Evolutionary conservation across 2,888 invertebrate species (phyloP).

Genomic region (Epinotia ramella): DNA sequence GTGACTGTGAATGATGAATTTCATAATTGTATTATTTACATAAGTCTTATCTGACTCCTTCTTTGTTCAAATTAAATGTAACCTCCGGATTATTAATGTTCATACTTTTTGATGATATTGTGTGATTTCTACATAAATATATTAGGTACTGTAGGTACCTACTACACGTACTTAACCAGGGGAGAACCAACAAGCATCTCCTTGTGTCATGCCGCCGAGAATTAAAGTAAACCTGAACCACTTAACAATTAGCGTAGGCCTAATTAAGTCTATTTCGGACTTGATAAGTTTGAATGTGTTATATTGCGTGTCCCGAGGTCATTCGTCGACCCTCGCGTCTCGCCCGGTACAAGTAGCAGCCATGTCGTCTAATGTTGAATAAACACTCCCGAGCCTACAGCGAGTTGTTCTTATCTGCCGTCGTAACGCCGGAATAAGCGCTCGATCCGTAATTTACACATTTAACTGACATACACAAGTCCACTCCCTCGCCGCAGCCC

Average conservation of each 20-base stretch:
- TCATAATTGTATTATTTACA: constrained; percentile 35
- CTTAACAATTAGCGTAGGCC: constrained; percentile 67
- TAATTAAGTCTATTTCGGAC: constrained; percentile 73
- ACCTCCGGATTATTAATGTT: not conserved
- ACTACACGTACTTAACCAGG: not conserved
- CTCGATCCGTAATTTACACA: constrained; percentile 48
- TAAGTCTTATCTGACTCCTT: constrained; percentile 12
- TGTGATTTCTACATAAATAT: constrained; percentile 1
- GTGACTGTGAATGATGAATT: constrained; percentile 38
- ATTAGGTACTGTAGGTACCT: not conserved
- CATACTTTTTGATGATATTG: no score
- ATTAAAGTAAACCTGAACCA: constrained; percentile 59
- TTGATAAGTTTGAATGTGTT: constrained; percentile 77
- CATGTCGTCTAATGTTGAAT: constrained; percentile 44
- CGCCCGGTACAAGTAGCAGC: constrained; percentile 27
- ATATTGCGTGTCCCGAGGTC: constrained; percentile 70
- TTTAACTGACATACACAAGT: constrained; percentile 50
- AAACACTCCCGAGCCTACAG: constrained; percentile 43
- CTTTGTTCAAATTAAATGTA: not conserved
- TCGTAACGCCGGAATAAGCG: constrained; percentile 41
- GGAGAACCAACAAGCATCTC: constrained; percentile 32
- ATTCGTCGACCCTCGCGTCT: constrained; percentile 54
- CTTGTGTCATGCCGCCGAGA: constrained; percentile 56
- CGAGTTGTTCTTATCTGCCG: constrained; percentile 39
- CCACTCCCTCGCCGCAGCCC: constrained; percentile 59